phyloP scores from a whole-genome alignment of 2,797 vertebrate species.

The Emydoidea blandingii region DNA sequence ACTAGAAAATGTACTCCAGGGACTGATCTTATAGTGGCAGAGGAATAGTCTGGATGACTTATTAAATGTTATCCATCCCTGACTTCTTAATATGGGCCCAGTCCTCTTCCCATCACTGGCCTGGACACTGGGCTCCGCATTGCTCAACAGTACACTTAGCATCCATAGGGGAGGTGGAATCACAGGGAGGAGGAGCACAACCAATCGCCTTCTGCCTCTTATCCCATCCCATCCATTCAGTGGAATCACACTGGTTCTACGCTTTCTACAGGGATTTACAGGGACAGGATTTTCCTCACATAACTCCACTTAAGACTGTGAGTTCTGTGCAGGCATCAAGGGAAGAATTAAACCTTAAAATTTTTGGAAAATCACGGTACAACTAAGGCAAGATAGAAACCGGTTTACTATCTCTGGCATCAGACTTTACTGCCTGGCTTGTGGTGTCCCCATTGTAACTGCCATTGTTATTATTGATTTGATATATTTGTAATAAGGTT shows the following conservation, averaged over 20 bases:
- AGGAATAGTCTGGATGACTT: conserved; percentile 43
- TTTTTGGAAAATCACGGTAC: conserved; percentile 55
- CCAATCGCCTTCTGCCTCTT: not conserved
- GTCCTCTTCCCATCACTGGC: conserved; percentile 19
- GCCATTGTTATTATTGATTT: conserved; percentile 52
- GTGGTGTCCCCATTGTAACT: not conserved
- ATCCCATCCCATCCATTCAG: not conserved
- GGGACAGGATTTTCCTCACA: not conserved
- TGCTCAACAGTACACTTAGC: conserved; percentile 15
- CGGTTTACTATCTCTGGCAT: conserved; percentile 57
- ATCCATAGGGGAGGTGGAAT: conserved; percentile 25
- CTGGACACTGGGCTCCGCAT: not conserved
- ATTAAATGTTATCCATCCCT: not conserved
- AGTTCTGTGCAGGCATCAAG: not conserved
- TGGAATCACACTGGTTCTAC: not conserved
- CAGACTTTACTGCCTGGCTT: not conserved
- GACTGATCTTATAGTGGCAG: conserved; percentile 6
- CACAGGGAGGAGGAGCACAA: not conserved
- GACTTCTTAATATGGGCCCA: conserved; percentile 31
- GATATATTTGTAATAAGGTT: conserved; percentile 11
- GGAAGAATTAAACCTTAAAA: conserved; percentile 53
- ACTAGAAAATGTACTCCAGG: not conserved
- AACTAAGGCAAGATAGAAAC: conserved; percentile 35
- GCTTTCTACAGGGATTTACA: not conserved
- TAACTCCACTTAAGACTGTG: conserved; percentile 38